A percentile compares a stretch with the other conserved stretches of the same genome.
Evolutionary conservation across 2,888 invertebrate genomes (phyloP).

Genomic region (Sarcophaga subvicina): DNA sequence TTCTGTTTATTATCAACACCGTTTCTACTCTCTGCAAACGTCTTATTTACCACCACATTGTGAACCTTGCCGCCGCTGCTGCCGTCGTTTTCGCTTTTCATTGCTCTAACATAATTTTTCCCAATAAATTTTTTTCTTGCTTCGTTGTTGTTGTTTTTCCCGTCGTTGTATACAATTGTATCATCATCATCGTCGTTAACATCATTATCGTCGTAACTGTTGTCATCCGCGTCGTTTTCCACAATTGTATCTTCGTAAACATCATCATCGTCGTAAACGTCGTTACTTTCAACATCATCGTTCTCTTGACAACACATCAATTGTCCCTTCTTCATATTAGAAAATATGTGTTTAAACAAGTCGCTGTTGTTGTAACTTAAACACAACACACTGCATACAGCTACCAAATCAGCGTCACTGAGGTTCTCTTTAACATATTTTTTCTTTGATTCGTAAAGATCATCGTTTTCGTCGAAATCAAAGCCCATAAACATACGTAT

Average conservation of each 20-base stretch:
- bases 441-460: background rate
- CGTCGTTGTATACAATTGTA: constrained; percentile 1
- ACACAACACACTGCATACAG: constrained; percentile 37
- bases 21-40: background rate
- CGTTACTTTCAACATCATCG: constrained; percentile 16
- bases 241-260: background rate
- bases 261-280: constrained; percentile 9
- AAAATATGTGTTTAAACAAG: constrained; percentile 38
- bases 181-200: background rate
- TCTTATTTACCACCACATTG: background rate
- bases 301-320: constrained; percentile 12
- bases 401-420: constrained; percentile 36
- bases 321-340: constrained; percentile 18
- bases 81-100: background rate
- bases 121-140: background rate
- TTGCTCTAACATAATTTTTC: background rate
- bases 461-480: constrained; percentile 11
- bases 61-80: background rate
- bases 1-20: background rate
- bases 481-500: constrained; percentile 4
- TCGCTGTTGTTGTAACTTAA: constrained; percentile 22
- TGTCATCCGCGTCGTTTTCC: background rate
- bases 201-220: background rate
- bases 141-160: too few relatives aligned
- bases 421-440: constrained; percentile 28